Conservation (phyloP, 2,888 invertebrate genomes). For the Chironomus tentans region DNA sequence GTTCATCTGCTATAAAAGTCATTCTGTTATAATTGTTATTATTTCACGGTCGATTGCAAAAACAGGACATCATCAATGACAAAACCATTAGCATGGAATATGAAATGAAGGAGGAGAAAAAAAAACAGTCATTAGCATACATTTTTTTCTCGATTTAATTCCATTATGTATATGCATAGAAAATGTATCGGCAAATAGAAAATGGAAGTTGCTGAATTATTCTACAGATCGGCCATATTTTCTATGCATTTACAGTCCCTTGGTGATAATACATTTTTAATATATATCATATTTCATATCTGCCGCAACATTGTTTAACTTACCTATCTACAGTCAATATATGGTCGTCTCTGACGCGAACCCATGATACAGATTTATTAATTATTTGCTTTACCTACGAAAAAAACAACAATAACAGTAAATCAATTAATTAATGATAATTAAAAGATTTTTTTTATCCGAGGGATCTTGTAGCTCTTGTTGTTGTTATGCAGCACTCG, state of each 20-base stretch:
- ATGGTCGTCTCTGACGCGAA: slow-evolving; percentile 79
- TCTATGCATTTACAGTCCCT: too few species aligned
- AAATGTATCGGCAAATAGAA: neutral
- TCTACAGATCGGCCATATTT: too few species aligned
- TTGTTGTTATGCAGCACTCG: neutral
- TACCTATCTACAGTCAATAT: slow-evolving; percentile 83
- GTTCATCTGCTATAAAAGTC: slow-evolving; percentile 87
- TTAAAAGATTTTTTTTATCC: neutral
- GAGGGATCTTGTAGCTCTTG: neutral
- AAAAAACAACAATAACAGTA: slow-evolving; percentile 30
- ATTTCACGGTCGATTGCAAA: neutral
- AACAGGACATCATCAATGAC: neutral
- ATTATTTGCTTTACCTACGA: slow-evolving; percentile 75
- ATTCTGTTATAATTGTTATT: slow-evolving; percentile 36
- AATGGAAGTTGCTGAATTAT: too few species aligned
- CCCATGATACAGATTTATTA: slow-evolving; percentile 91
- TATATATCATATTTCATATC: too few species aligned
- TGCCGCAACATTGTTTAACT: slow-evolving; percentile 31
- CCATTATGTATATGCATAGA: neutral
- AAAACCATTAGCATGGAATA: neutral
- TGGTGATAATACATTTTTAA: too few species aligned
- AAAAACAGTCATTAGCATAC: neutral
- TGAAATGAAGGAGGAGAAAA: neutral
- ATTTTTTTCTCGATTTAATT: neutral
- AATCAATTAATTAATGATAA: slow-evolving; percentile 25